Base-by-base conservation (phyloP, 2,888 invertebrate genomes). In the Scaptomyza reducta region DNA sequence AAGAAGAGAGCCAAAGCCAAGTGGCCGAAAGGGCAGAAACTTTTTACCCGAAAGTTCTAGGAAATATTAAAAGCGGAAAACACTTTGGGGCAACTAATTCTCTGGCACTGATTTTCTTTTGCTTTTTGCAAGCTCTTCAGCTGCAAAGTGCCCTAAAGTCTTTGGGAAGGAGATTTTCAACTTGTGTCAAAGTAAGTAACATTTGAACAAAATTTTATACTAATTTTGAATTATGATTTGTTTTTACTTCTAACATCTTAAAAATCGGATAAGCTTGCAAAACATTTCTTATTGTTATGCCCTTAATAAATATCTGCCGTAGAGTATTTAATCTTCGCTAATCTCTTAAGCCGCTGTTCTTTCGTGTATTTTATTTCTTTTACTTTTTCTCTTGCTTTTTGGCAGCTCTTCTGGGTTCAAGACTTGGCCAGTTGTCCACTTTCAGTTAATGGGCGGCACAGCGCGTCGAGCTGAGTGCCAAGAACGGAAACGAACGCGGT, bases 31-130 rank as follows among this genome's bases (percentile, higher is more conserved):
- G 16, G 16, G 55, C 65, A 54, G 49, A 70, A 88, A 83, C 63
- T 88, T 82, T 86, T 74, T 63, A 57, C 51, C 50, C 27, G 7
- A 27, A 88, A 88, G 60, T 79, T 70, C 46, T 51, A 70, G 80
- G 87, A 86, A 77, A 88, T 83, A 83, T 83, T 83, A 88, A 83
- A 83, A 83, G 83, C 88, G 82, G 88, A 87, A 83, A 83, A 83
- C 82, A 88, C 82, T 83, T 88, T 74, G 61, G 77, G 62, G 67
- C 87, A 77, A 88, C 80, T 88, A 88, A 82, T 88, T 88, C 87
- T 51, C 67, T 62, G 59, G 60, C 65, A 63, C 64, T 67, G 73
- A 51, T 40, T 46, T 47, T 25, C 53, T 53, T 44, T 53, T 44
- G 62, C 54, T 49, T 44, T 45, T 57, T 49, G 31, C 63, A 46